Conservation (phyloP, 2,888 invertebrate species). For the Sepiola atlantica region DNA sequence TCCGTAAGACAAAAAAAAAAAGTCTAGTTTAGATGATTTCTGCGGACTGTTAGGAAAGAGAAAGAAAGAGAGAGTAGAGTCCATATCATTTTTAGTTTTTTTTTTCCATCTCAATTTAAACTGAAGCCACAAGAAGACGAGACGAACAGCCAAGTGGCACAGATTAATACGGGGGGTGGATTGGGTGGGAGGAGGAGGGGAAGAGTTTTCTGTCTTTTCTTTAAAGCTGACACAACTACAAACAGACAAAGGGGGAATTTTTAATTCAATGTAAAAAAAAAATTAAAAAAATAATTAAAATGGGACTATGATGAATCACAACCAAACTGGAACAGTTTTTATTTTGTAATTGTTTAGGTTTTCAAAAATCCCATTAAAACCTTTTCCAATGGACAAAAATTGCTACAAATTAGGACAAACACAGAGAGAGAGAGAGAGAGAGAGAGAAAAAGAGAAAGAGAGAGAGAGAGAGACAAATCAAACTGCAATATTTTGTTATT, state of each 20-base stretch:
- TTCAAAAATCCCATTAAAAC: neutral
- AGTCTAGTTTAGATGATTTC: neutral
- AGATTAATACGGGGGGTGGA: neutral
- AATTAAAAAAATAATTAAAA: neutral
- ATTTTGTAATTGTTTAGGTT: neutral
- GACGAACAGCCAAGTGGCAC: neutral
- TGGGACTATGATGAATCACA: neutral
- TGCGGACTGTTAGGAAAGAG: neutral
- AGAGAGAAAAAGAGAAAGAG: too few species aligned
- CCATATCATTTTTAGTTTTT: neutral
- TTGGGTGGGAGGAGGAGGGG: too few species aligned
- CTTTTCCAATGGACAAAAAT: neutral
- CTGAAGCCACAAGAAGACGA: too few species aligned
- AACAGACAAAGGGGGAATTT: neutral
- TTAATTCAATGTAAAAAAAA: neutral
- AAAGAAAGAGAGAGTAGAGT: too few species aligned
- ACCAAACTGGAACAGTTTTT: neutral
- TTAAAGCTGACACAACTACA: slow-evolving; percentile 17
- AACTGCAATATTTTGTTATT: neutral
- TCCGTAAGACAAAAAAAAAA: neutral
- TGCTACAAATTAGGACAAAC: neutral
- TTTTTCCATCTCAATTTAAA: neutral
- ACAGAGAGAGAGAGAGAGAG: too few species aligned
- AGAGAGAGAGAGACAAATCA: too few species aligned
- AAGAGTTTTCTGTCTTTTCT: neutral